Base-by-base conservation (phyloP, 2,888 invertebrate genomes). In the Cerastis rubricosa region DNA sequence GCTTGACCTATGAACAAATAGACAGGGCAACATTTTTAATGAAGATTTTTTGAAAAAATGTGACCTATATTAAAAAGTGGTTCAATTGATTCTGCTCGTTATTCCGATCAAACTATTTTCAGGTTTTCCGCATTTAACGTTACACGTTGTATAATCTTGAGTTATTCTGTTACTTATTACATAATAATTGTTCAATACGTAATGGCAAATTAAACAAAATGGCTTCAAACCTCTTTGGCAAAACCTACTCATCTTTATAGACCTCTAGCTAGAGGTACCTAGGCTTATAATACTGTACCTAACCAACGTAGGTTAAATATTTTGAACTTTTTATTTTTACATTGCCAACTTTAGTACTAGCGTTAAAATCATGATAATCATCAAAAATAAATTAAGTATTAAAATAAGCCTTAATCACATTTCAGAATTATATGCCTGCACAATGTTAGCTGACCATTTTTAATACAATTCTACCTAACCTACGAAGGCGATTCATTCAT, bases 401-500 rank as follows among this genome's bases (percentile, higher is more conserved):
- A 35, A 47, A 64, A 49, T 35, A 43, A 76, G 61, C 2, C 22
- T 47, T 45, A 40, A 70, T 65, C 51, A 49, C 49, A 29, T 63
- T 43, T 61, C 19, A 65, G 25, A 29, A 43, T 57, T 54, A 54
- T n/a, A 57, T 29, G 59, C 59, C 59, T 59, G 59, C 17, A 29
- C 8, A 29, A 59, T 17, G 14, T 47, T 14, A 61, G 40, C 17
- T 47, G 64, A n/a, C 6, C 11, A 40, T 57, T 80, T 54, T 68
- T 71, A 72, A 54, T 81, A 78, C 49, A 51, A 54, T 70, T 75
- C 66, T 87, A 86, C 68, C 81, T 87, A 87, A 78, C 51, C 88
- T 86, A 86, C 74, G 57, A 86, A 86, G 86, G 86, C 86, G 78
- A 72, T 80, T 85, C 71, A 78, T 83, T 74, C 40, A 70, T 87